These are phyloP conservation scores for Actias luna DNA, from an alignment of 2,888 invertebrate species.

Conservation along the genomic window DNA sequence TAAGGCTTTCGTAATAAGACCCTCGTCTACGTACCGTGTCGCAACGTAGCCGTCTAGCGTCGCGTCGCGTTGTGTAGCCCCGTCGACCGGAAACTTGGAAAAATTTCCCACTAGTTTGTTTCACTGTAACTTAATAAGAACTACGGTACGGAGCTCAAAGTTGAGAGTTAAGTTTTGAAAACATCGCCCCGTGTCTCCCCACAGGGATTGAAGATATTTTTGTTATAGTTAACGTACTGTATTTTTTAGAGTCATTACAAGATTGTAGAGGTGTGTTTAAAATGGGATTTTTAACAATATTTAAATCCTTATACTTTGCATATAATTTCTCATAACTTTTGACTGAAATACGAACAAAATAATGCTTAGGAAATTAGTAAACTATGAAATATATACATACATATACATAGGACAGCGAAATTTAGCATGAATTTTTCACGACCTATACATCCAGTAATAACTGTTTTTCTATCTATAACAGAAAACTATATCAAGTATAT, in stretches of 20 bases:
- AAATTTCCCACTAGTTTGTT: constrained; percentile 72
- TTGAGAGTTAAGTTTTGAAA: constrained; percentile 63
- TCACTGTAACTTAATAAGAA: constrained; percentile 74
- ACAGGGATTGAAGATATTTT: constrained; percentile 43
- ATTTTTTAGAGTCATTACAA: background rate
- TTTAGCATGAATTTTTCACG: no score
- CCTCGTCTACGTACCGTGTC: background rate
- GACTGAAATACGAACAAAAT: no score
- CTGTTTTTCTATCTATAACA: no score
- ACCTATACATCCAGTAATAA: no score
- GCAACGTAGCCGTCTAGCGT: constrained; percentile 5
- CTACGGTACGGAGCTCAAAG: constrained; percentile 48
- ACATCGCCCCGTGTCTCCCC: constrained; percentile 42
- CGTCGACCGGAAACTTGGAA: constrained; percentile 55
- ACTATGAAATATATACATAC: no score
- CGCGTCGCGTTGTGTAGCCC: constrained; percentile 20
- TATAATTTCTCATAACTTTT: no score
- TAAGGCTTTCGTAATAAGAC: background rate
- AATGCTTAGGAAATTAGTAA: no score
- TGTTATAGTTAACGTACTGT: constrained; percentile 19
- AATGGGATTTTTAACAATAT: no score
- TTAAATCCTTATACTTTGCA: no score
- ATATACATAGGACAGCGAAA: no score
- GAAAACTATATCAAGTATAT: no score
- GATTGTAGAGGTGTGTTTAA: background rate